Conservation (phyloP, 2,797 vertebrate genomes). For the Pterois miles region DNA sequence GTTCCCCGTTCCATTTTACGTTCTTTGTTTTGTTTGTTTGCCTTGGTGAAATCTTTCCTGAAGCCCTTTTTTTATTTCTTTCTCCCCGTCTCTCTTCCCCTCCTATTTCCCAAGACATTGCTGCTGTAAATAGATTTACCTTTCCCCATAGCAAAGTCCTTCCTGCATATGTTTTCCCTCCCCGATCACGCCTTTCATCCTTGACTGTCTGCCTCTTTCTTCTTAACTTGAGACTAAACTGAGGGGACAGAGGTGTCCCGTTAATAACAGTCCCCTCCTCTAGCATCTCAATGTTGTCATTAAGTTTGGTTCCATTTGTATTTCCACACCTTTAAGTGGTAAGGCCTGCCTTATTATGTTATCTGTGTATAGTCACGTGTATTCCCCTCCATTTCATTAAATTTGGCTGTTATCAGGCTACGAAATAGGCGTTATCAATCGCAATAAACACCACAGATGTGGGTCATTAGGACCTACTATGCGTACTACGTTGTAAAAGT, state of each 20-base stretch:
- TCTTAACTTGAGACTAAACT: slow-evolving; percentile 41
- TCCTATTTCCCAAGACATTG: slow-evolving; percentile 69
- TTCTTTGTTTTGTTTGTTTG: slow-evolving; percentile 70
- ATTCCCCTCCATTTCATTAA: background rate
- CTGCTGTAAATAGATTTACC: slow-evolving; percentile 80
- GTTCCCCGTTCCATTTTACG: slow-evolving; percentile 31
- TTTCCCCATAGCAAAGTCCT: slow-evolving; percentile 78
- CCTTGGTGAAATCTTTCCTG: slow-evolving; percentile 68
- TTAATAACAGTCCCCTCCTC: slow-evolving; percentile 28
- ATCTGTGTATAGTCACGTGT: slow-evolving; percentile 4
- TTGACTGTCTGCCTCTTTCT: slow-evolving; percentile 34
- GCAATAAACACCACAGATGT: too few relatives aligned
- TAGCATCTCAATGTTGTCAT: slow-evolving; percentile 23
- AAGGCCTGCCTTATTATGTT: background rate
- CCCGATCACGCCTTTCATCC: slow-evolving; percentile 60
- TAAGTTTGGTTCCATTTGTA: slow-evolving; percentile 26
- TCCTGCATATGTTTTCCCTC: slow-evolving; percentile 46
- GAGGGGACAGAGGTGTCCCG: slow-evolving; percentile 34
- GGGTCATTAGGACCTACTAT: too few relatives aligned
- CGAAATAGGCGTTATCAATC: too few relatives aligned
- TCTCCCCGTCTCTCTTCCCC: slow-evolving; percentile 18
- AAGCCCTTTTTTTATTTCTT: slow-evolving; percentile 50
- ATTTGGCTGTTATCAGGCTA: too few relatives aligned
- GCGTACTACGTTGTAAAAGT: too few relatives aligned
- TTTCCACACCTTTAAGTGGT: slow-evolving; percentile 1